Base-by-base conservation (phyloP, 2,113 vertebrate species). In the Oxyura jamaicensis region DNA sequence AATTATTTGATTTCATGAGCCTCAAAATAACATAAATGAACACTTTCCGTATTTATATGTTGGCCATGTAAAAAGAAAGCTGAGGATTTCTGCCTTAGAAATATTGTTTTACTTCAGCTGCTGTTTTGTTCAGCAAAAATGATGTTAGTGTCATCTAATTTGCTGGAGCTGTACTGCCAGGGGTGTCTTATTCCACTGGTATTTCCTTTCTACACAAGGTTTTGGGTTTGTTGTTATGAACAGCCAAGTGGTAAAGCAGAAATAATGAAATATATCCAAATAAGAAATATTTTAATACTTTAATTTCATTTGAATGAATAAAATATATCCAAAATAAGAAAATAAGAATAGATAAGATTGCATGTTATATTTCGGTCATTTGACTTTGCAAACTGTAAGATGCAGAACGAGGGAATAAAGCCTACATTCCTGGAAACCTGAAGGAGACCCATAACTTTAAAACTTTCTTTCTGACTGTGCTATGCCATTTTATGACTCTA, bases 381-480 rank as follows among this genome's bases (percentile, higher is more conserved):
- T 52, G 80, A 66, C 22, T 39, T 65, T 8, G 53, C 69, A 58
- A 72, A 62, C 20, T 46, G 13, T 36, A 31, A 67, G 62, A 41
- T 55, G 25, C 25, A 7, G 6, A 65, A 67, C 28, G 14, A 67
- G 42, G 36, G 46, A 81, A 29, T 68, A 65, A 39, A 36, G 6
- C 8, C 44, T 66, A 59, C 6, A 7, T 44, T 66, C 58, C n/a
- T 46, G 23, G 36, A 39, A 77, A 36, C 50, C 78, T 58, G n/a
- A 77, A 84, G 59, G 65, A 80, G 22, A 90, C 31, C 33, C 25
- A 59, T 80, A 83, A 18, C 82, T 31, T 91, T 69, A 77, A 90
- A 94, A 80, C 78, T 62, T 80, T 22, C 28, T 91, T 91, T 86
- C 67, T 25, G 21, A 71, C 68, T 66, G 56, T 31, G 41, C 20